These are phyloP conservation scores for Fopius arisanus DNA, from an alignment of 1,140 invertebrate genomes.

Conservation along the genomic window DNA sequence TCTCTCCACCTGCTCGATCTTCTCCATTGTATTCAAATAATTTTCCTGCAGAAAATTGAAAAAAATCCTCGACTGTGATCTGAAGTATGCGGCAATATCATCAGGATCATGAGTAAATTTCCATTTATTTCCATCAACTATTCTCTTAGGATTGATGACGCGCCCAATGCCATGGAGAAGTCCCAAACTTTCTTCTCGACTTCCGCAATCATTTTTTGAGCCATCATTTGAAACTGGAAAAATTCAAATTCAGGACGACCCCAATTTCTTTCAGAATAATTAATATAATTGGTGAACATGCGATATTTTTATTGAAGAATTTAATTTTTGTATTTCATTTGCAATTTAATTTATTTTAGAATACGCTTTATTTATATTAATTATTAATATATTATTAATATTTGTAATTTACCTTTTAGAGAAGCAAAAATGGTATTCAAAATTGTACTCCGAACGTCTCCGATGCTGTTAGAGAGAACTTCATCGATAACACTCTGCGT, in stretches of 20 bases:
- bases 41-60: slow-evolving; percentile 77
- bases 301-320: too few species aligned
- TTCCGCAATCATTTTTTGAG: slow-evolving; percentile 49
- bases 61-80: slow-evolving; percentile 70
- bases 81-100: slow-evolving; percentile 71
- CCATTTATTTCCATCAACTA: slow-evolving; percentile 39
- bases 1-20: slow-evolving; percentile 65
- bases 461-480: slow-evolving; percentile 72
- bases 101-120: slow-evolving; percentile 71
- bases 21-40: slow-evolving; percentile 74
- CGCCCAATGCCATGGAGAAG: slow-evolving; percentile 78
- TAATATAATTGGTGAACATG: too few species aligned
- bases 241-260: too few species aligned
- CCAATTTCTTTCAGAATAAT: too few species aligned
- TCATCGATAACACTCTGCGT: slow-evolving; percentile 69
- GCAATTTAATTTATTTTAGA: not conserved
- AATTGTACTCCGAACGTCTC: slow-evolving; percentile 75
- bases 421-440: slow-evolving; percentile 77
- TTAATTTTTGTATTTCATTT: too few species aligned
- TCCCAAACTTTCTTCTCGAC: slow-evolving; percentile 73
- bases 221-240: slow-evolving; percentile 38
- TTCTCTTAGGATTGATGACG: slow-evolving; percentile 77
- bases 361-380: too few species aligned
- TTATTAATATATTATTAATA: too few species aligned
- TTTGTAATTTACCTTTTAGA: slow-evolving; percentile 73